Evolutionary conservation across 2,113 vertebrate species (phyloP).

Genomic region (Alligator sinensis): DNA sequence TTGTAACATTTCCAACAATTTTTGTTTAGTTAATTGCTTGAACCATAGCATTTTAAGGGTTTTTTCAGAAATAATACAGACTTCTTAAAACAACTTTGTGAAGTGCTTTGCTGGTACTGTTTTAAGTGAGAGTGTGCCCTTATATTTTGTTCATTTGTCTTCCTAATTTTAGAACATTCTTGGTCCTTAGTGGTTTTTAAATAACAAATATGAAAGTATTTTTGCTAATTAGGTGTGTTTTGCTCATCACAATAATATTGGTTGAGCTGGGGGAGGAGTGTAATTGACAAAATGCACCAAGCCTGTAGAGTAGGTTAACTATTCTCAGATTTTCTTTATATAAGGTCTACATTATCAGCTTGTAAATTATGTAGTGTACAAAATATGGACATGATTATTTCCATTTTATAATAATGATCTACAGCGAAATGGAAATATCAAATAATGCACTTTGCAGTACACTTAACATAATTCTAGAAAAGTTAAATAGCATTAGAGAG

Average conservation of each 20-base stretch:
- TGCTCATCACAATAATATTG: not conserved
- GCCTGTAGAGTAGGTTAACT: constrained; percentile 51
- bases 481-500: constrained; percentile 78
- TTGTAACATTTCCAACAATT: not conserved
- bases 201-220: not conserved
- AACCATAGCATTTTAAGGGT: not conserved
- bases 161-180: not conserved
- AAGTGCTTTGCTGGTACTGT: not conserved
- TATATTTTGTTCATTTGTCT: not conserved
- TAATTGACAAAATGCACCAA: constrained; percentile 26
- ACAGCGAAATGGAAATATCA: constrained; percentile 66
- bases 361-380: constrained; percentile 70
- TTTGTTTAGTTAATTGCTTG: not conserved
- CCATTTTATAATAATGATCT: constrained; percentile 68
- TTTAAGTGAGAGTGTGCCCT: not conserved
- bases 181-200: not conserved
- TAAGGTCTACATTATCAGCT: constrained; percentile 70
- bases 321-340: constrained; percentile 64
- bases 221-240: not conserved
- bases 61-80: not conserved
- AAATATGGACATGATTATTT: constrained; percentile 65
- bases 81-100: not conserved
- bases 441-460: constrained; percentile 76
- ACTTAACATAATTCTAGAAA: constrained; percentile 79
- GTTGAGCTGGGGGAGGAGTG: not conserved